Evolutionary conservation across 2,888 invertebrate species (phyloP).

Genomic region (Drosophila prolongata): DNA sequence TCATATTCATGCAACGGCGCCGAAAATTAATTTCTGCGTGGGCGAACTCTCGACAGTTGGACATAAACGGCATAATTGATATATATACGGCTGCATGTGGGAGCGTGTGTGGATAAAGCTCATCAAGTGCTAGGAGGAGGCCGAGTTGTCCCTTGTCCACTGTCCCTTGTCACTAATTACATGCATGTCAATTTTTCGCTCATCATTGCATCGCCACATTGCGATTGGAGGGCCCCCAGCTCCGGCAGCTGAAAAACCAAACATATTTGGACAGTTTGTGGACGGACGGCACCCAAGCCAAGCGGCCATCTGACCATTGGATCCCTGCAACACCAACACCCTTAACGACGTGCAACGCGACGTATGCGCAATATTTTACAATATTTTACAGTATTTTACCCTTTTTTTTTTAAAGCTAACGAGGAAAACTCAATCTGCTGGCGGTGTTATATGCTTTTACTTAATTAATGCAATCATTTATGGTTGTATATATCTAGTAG

Average conservation of each 20-base stretch:
- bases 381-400: constrained; percentile 7
- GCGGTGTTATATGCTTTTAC: background rate
- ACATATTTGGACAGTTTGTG: constrained; percentile 80
- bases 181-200: constrained; percentile 80
- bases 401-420: background rate
- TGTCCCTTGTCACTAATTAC: constrained; percentile 77
- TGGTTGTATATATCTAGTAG: too few species aligned
- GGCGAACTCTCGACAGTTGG: constrained; percentile 44
- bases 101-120: constrained; percentile 12
- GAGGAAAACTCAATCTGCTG: constrained; percentile 1
- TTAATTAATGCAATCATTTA: background rate
- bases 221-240: background rate
- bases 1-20: constrained; percentile 11
- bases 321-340: background rate
- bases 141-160: constrained; percentile 9
- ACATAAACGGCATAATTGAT: constrained; percentile 79
- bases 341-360: constrained; percentile 21
- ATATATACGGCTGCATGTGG: constrained; percentile 32
- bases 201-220: constrained; percentile 64
- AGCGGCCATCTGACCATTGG: background rate
- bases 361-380: constrained; percentile 26
- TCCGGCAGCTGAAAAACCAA: constrained; percentile 57
- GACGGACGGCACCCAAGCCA: constrained; percentile 45
- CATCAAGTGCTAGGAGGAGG: constrained; percentile 23
- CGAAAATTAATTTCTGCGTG: constrained; percentile 66